These are phyloP conservation scores for Chironomus striatipennis DNA, from an alignment of 1,140 invertebrate species.

Conservation along the genomic window DNA sequence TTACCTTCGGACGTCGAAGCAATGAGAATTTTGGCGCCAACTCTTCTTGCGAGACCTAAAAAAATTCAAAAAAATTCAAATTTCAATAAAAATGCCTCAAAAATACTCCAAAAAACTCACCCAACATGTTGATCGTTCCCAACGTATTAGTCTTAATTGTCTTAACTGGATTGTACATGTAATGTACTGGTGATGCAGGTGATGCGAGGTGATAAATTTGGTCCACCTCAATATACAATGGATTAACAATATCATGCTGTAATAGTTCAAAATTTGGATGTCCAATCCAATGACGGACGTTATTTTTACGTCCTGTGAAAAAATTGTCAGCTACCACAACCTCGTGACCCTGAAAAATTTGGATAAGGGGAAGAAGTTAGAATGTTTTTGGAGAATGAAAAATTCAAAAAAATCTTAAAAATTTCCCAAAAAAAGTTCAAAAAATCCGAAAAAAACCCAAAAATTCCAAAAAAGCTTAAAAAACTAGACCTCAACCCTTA, in stretches of 20 bases:
- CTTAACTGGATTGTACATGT: constrained; percentile 99
- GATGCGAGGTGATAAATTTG: constrained; percentile 99
- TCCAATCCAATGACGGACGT: constrained; percentile 98
- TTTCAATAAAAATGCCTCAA: no score
- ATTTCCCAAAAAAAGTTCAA: no score
- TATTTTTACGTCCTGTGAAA: constrained; percentile 92
- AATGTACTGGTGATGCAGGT: constrained; percentile 97
- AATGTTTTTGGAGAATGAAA: no score
- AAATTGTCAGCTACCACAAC: constrained; percentile 98
- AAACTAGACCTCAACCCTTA: no score
- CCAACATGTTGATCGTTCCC: constrained; percentile 95
- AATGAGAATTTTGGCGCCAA: constrained; percentile 88
- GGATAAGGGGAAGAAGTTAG: no score
- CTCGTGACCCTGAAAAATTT: constrained; percentile 74
- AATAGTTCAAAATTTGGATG: constrained; percentile 99
- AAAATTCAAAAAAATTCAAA: no score
- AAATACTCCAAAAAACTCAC: no score
- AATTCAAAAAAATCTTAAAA: no score
- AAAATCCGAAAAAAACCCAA: no score
- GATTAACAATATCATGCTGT: constrained; percentile 98
- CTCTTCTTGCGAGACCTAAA: constrained; percentile 90
- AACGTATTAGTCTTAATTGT: constrained; percentile 99
- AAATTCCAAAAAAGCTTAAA: no score
- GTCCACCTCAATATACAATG: constrained; percentile 94
- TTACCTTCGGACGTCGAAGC: constrained; percentile 87